phyloP scores from a whole-genome alignment of 2,797 vertebrate species.

The Gephyroberyx darwinii region DNA sequence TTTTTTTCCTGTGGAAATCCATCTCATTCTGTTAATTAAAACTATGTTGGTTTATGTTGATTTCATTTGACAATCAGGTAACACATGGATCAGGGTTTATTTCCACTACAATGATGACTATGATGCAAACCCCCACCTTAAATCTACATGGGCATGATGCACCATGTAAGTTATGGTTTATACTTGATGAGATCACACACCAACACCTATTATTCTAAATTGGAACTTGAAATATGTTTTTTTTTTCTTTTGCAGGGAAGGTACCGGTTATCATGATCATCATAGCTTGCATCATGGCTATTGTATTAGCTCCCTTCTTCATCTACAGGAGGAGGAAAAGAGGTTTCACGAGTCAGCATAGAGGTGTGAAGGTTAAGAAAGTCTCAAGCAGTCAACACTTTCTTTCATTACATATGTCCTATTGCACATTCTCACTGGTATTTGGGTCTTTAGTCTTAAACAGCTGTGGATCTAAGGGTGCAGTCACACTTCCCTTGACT shows the following conservation, averaged over 20 bases:
- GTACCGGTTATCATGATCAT: background rate
- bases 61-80: slow-evolving; percentile 8
- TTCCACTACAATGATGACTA: too few species aligned
- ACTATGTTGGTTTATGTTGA: background rate
- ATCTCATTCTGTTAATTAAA: too few species aligned
- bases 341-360: slow-evolving; percentile 35
- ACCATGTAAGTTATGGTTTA: slow-evolving; percentile 17
- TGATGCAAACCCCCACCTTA: fast-evolving
- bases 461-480: too few species aligned
- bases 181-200: background rate
- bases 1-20: too few species aligned
- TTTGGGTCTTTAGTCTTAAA: too few species aligned
- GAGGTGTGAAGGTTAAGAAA: background rate
- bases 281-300: background rate
- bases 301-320: background rate
- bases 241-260: slow-evolving; percentile 42
- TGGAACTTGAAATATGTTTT: background rate
- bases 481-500: too few species aligned
- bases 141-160: too few species aligned
- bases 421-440: too few species aligned
- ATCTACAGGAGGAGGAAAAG: slow-evolving; percentile 35
- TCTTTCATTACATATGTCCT: too few species aligned
- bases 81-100: fast-evolving
- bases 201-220: background rate
- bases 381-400: too few species aligned